These are phyloP conservation scores for Margarornis squamiger DNA, from an alignment of 2,797 vertebrate genomes.

Conservation along the genomic window DNA sequence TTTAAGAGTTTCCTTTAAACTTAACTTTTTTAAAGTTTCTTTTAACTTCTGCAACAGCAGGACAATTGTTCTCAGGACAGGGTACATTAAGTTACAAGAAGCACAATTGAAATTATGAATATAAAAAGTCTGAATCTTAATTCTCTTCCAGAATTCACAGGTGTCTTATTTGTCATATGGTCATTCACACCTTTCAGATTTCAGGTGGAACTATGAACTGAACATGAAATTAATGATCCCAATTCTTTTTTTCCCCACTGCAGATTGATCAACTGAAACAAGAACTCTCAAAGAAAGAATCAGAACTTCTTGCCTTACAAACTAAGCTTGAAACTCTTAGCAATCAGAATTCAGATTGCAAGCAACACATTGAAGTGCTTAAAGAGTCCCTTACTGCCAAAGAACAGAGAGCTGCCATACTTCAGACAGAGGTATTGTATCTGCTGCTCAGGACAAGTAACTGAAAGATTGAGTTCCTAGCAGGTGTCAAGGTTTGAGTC, in stretches of 20 bases:
- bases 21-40: neutral
- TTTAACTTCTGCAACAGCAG: neutral
- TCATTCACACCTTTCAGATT: neutral
- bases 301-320: slow-evolving; percentile 98
- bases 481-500: neutral
- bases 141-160: neutral
- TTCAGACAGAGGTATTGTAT: slow-evolving; percentile 94
- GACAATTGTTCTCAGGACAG: neutral
- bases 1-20: slow-evolving; percentile 27
- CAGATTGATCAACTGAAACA: slow-evolving; percentile 98
- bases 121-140: neutral
- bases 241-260: neutral
- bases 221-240: neutral
- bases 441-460: neutral
- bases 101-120: neutral
- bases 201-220: neutral
- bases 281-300: slow-evolving; percentile 98
- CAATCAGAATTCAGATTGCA: slow-evolving; percentile 99
- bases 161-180: neutral
- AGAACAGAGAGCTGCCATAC: slow-evolving; percentile 99
- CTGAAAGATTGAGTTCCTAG: neutral
- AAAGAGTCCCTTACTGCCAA: slow-evolving; percentile 99
- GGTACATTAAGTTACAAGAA: neutral
- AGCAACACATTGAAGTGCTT: slow-evolving; percentile 99
- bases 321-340: slow-evolving; percentile 99